phyloP scores from a whole-genome alignment of 2,888 invertebrate species.

The Biston stratarius region DNA sequence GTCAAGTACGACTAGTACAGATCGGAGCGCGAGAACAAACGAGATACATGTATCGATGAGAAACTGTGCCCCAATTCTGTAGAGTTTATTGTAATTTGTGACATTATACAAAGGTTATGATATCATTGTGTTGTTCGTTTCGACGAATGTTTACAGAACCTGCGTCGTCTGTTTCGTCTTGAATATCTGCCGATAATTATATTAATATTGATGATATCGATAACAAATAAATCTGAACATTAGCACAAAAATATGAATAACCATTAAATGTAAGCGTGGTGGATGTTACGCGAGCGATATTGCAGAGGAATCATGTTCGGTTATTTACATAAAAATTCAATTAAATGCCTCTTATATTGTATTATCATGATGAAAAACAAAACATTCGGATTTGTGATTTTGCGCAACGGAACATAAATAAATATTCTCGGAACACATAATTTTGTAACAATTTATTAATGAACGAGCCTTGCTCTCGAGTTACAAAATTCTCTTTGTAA shows the following conservation, averaged over 20 bases:
- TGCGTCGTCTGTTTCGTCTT: constrained; percentile 13
- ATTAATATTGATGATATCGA: constrained; percentile 28
- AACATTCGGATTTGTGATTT: constrained; percentile 37
- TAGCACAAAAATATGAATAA: constrained; percentile 27
- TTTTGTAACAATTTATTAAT: constrained; percentile 52
- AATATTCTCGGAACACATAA: constrained; percentile 46
- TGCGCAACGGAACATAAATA: constrained; percentile 51
- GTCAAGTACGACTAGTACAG: constrained; percentile 67
- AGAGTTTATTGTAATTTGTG: constrained; percentile 40
- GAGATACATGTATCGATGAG: constrained; percentile 51
- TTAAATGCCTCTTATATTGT: constrained; percentile 42
- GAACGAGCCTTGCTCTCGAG: constrained; percentile 47
- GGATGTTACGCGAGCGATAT: constrained; percentile 26
- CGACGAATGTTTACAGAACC: constrained; percentile 10
- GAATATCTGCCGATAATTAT: constrained; percentile 3
- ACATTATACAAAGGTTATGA: constrained; percentile 36
- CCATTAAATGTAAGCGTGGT: constrained; percentile 15
- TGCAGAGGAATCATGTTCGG: constrained; percentile 32
- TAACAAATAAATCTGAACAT: constrained; percentile 27
- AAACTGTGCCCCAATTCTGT: constrained; percentile 55
- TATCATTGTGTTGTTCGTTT: constrained; percentile 19
- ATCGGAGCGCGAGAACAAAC: constrained; percentile 53
- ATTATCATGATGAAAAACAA: constrained; percentile 45
- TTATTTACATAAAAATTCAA: constrained; percentile 46
- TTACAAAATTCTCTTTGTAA: constrained; percentile 49